Conservation (phyloP, 2,888 invertebrate species). For the Aleiodes alternator region DNA sequence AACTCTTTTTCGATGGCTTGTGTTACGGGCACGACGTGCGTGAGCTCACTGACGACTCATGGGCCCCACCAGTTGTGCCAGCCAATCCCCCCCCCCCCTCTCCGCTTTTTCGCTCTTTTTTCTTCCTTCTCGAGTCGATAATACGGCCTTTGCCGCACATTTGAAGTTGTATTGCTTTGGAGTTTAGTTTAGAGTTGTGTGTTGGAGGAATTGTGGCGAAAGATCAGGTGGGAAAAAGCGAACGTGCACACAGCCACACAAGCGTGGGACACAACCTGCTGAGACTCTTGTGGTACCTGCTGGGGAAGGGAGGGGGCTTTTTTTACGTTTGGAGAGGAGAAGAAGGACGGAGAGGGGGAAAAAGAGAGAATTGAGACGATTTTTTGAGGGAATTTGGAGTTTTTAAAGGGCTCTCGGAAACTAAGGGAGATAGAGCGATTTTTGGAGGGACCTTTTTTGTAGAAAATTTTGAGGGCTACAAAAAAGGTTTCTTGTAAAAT, state of each 20-base stretch:
- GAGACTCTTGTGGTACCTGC: slow-evolving; percentile 35
- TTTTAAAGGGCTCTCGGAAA: no score
- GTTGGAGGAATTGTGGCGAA: slow-evolving; percentile 8
- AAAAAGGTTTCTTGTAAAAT: no score
- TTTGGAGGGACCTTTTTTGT: no score
- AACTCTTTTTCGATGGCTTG: slow-evolving; percentile 54
- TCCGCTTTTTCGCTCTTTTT: slow-evolving; percentile 25
- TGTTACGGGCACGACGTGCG: slow-evolving; percentile 63
- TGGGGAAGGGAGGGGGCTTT: background rate
- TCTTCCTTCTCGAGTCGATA: background rate
- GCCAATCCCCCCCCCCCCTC: slow-evolving; percentile 54
- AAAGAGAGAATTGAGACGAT: no score
- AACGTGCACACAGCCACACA: background rate
- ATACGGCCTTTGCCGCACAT: background rate
- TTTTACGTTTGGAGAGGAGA: background rate
- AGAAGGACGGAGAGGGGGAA: no score
- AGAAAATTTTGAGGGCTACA: no score
- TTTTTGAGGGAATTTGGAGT: no score
- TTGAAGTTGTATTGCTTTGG: background rate
- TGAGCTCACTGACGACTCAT: slow-evolving; percentile 65
- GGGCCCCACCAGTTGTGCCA: slow-evolving; percentile 51
- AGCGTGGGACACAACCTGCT: slow-evolving; percentile 46
- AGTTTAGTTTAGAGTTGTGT: background rate
- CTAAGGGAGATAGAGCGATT: no score
- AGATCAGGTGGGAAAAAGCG: slow-evolving; percentile 42